Conservation (phyloP, 2,113 vertebrate genomes). For the Dasyornis broadbenti region DNA sequence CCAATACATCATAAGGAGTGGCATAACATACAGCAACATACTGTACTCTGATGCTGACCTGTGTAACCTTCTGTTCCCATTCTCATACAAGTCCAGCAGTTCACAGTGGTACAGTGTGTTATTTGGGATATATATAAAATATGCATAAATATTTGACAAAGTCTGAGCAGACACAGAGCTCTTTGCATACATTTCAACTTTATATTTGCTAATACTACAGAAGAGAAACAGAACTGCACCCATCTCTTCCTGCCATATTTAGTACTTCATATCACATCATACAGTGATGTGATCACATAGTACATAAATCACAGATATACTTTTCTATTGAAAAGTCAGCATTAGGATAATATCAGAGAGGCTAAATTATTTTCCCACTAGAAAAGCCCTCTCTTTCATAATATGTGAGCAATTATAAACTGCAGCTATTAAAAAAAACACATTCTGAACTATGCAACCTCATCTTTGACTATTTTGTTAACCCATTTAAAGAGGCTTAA, state of each 20-base stretch:
- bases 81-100: background rate
- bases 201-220: background rate
- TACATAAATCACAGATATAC: background rate
- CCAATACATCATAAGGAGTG: background rate
- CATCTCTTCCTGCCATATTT: background rate
- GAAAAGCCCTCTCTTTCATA: background rate
- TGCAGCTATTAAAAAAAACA: background rate
- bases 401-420: background rate
- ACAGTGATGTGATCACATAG: background rate
- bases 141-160: background rate
- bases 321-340: background rate
- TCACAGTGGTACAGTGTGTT: background rate
- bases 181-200: background rate
- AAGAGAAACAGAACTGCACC: background rate
- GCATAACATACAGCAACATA: background rate
- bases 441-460: background rate
- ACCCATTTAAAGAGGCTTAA: background rate
- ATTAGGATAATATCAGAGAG: background rate
- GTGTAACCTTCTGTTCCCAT: background rate
- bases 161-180: conserved; percentile 1
- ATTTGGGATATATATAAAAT: background rate
- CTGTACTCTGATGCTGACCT: background rate
- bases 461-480: background rate
- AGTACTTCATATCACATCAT: background rate
- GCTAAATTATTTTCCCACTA: background rate